Evolutionary conservation across 2,113 vertebrate genomes (phyloP), one percentile per base, ranked within the genome.

Genomic region (Cynoglossus semilaevis): DNA sequence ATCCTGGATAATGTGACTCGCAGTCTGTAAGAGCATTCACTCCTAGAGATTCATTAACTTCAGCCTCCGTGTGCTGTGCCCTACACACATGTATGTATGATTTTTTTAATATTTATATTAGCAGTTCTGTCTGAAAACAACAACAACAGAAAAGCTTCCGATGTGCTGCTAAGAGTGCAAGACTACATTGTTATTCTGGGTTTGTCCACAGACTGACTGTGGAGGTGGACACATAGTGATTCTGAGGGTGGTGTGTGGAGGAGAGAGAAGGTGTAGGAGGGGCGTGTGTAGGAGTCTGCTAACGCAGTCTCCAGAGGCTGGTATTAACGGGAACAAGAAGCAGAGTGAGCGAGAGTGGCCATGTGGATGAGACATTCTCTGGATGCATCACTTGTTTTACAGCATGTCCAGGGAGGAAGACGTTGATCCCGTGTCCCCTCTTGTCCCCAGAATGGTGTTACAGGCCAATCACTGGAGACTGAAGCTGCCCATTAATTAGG

Each of bases 171-270:
- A 87, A 88, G 84, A 90, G 71, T 29, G 77, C 67, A 63, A 85
- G 72, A 84, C 72, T 77, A 81, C 83, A 87, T 85, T 89, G 81
- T 87, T 89, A 88, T 86, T 89, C 88, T 85, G 63, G 80, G 74
- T 88, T 87, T 89, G 88, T 91, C 85, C 85, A 88, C 86, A 86
- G 73, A 81, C 84, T 53, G 83, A 83, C 77, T 88, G 86, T 83
- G 81, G 86, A 85, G 87, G 86, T 83, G 87, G 84, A 84, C 68
- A 87, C 80, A 84, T 85, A 74, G 83, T 83, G 82, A 82, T 79
- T 83, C 77, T 77, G 80, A 76, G 68, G 74, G 77, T 72, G 70
- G 67, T 77, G 70, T 86, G 76, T 67, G 19, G 62, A 79, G 76
- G 70, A 64, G 78, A 63, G 58, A 69, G 72, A 68, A 61, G 58